Base-by-base conservation (phyloP, 2,113 vertebrate species). In the Gadus macrocephalus region DNA sequence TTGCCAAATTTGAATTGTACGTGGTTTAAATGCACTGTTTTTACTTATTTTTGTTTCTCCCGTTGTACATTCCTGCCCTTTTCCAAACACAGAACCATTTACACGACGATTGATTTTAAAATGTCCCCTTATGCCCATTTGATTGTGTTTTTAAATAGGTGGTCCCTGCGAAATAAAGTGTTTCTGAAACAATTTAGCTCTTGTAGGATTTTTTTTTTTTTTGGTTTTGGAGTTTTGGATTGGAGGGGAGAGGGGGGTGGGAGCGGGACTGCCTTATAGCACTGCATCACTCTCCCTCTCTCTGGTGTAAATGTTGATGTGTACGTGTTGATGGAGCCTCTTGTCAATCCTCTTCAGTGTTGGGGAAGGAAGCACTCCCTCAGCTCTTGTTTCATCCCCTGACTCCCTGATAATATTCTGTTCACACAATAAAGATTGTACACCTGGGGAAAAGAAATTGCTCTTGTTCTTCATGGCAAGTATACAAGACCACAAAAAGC, bases 351-450 rank as follows among this genome's bases (percentile, higher is more conserved):
- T 83, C 72, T 78, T 72, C 69, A 63, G 78, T 81, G 76, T 76
- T 83, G 76, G 72, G 77, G 83, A 84, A 77, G 80, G 85, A 81
- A 88, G 80, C 82, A 81, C 76, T 83, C 74, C 73, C 73, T 81
- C 75, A 82, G 83, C 88, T 88, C 75, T 78, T 90, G 81, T 86
- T 86, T 90, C 83, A 88, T 35, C 42, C 42, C 42, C 85, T 77
- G 75, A 85, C 81, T 68, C 84, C 60, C 72, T 76, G 73, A 85
- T 71, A 77, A 86, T 85, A 85, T 89, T 90, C 86, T 92, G 90
- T 91, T 89, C 89, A 92, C 90, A 91, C 87, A 92, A 88, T 90
- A 91, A 91, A 91, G 87, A 84, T 89, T 90, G 90, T 88, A 87
- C 87, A 89, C 88, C 86, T 78, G 77, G 71, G 82, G 9, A 49